phyloP scores from a whole-genome alignment of 2,888 invertebrate species.

The Chymomyza amoena region DNA sequence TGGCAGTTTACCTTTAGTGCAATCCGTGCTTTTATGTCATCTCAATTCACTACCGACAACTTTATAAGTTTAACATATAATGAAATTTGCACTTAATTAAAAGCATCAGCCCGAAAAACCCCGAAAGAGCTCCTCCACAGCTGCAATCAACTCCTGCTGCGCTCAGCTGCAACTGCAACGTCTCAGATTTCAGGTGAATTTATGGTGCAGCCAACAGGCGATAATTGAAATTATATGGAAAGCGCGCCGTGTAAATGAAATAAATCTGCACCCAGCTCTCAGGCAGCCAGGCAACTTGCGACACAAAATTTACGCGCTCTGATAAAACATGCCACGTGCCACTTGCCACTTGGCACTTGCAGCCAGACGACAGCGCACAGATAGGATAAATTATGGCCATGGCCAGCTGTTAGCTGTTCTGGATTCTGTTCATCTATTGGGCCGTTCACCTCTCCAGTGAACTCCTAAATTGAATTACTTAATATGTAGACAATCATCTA shows the following conservation, averaged over 20 bases:
- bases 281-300: constrained; percentile 32
- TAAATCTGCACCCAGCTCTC: constrained; percentile 48
- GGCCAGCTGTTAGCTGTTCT: background rate
- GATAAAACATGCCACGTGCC: constrained; percentile 40
- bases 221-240: constrained; percentile 64
- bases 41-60: background rate
- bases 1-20: background rate
- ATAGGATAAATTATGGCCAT: constrained; percentile 57
- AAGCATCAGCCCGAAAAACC: constrained; percentile 14
- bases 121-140: constrained; percentile 37
- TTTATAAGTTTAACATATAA: background rate
- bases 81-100: constrained; percentile 58
- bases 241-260: constrained; percentile 53
- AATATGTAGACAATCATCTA: background rate
- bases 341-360: constrained; percentile 57
- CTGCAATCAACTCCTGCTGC: constrained; percentile 50
- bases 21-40: background rate
- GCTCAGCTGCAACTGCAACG: constrained; percentile 6
- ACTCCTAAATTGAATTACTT: constrained; percentile 60
- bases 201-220: constrained; percentile 64
- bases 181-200: constrained; percentile 53
- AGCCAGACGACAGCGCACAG: constrained; percentile 52
- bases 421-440: background rate
- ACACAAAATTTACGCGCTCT: constrained; percentile 52
- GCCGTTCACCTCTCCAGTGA: background rate